Conservation (phyloP, 2,888 invertebrate species). For the Gymnocheta viridis region DNA sequence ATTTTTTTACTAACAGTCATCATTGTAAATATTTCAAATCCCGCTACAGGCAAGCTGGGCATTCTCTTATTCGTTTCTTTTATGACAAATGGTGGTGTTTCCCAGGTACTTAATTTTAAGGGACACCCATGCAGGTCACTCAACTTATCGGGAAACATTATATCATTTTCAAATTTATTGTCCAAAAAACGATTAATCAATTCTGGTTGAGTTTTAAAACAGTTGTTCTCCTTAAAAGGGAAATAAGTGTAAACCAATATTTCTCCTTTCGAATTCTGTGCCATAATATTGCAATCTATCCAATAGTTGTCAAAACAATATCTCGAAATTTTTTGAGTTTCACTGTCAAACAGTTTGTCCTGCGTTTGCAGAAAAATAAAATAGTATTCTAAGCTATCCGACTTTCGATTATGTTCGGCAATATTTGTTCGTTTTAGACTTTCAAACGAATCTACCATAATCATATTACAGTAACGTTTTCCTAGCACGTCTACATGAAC, state of each 20-base stretch:
- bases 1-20: conserved; percentile 70
- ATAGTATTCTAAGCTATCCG: conserved; percentile 76
- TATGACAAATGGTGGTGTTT: conserved; percentile 59
- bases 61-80: conserved; percentile 2
- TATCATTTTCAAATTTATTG: conserved; percentile 64
- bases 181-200: conserved; percentile 73
- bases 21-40: conserved; percentile 72
- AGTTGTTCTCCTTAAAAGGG: conserved; percentile 73
- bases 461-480: conserved; percentile 55
- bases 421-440: conserved; percentile 73
- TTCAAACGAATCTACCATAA: conserved; percentile 75
- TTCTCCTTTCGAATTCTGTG: conserved; percentile 74
- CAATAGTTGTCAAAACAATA: conserved; percentile 77
- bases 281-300: conserved; percentile 77
- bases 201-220: conserved; percentile 67
- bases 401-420: conserved; percentile 70
- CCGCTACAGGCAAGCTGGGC: conserved; percentile 35
- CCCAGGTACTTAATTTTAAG: conserved; percentile 63
- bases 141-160: conserved; percentile 74
- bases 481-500: conserved; percentile 36
- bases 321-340: conserved; percentile 74
- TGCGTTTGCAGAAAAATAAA: conserved; percentile 76
- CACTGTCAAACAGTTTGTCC: conserved; percentile 70
- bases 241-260: conserved; percentile 76
- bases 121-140: conserved; percentile 72